Base-by-base conservation (phyloP, 2,888 invertebrate genomes). In the Clanis bilineata region DNA sequence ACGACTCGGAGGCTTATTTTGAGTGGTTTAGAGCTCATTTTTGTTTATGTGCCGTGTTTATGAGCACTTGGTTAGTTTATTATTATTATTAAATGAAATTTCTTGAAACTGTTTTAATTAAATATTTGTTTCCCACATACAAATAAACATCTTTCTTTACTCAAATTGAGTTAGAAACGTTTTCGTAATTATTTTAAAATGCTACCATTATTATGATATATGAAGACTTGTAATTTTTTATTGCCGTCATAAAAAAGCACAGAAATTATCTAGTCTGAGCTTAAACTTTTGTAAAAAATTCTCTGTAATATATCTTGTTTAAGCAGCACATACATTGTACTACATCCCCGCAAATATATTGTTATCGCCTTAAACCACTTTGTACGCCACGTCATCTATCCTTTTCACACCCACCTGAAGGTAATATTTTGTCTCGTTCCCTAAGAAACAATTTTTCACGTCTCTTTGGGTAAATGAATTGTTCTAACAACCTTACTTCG, bases 391-490 rank as follows among this genome's bases (percentile, higher is more conserved):
- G 36, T 32, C 25, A 51, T 51, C 51, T 28, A 32, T 51, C 51
- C 18, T 32, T 32, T 28, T 51, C 18, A 18, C 51, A 18, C 32
- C 10, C 10, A 7, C 1, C 15, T 9, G 7, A 9, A 32, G 28
- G 10, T 9, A 51, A 51, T 51, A 15, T 28, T 28, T 28, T 28
- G 51, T 51, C 51, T 32, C 51, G 15, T 51, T 32, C 51, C 4
- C n/a, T 25, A 18, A 51, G 51, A 28, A 18, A 28, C 51, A 32
- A 51, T 51, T 51, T 51, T 32, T 51, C 51, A 51, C 32, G 51
- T 51, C 51, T 47, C 28, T 28, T 47, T 47, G 23, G 28, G 47
- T 28, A 28, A 25, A 25, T 15, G 28, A 28, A 47, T 47, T 47
- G 47, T 47, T 47, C 15, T 15, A 28, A 22, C 22, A 44, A 28